Percentiles rank a stretch among this genome's conserved stretches.
Evolutionary conservation across 2,888 invertebrate species (phyloP).

Genomic region (Therioaphis trifolii): DNA sequence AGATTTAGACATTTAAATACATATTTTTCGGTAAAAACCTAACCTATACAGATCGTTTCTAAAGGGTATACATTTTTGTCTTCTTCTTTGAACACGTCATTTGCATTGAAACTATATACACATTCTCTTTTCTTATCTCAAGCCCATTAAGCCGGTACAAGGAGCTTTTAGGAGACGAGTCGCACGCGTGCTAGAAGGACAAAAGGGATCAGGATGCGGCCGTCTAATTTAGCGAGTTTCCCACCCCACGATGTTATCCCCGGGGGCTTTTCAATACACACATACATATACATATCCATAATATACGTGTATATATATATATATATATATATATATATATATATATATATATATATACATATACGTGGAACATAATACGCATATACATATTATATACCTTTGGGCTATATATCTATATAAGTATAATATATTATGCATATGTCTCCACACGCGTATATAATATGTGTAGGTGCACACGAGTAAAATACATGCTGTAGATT

Average conservation of each 20-base stretch:
- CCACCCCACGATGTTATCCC: constrained; percentile 28
- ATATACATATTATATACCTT: too few species aligned
- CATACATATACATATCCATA: not conserved
- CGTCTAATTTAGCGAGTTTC: constrained; percentile 51
- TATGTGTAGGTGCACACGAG: too few species aligned
- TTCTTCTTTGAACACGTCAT: not conserved
- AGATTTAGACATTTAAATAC: too few species aligned
- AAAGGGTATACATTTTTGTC: not conserved
- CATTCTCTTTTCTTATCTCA: not conserved
- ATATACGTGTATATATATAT: not conserved
- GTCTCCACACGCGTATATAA: too few species aligned
- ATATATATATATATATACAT: not conserved
- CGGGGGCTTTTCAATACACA: constrained; percentile 37
- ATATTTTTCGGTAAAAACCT: too few species aligned
- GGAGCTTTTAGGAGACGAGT: constrained; percentile 7
- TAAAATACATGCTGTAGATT: not conserved
- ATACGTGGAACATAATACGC: not conserved
- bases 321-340: not conserved
- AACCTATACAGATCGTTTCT: not conserved
- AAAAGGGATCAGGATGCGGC: constrained; percentile 28
- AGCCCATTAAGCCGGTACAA: not conserved
- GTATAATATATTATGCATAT: too few species aligned
- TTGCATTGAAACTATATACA: not conserved
- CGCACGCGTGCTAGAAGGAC: constrained; percentile 16
- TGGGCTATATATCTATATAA: too few species aligned